Conservation (phyloP, 2,888 invertebrate species). For the Eupithecia subumbrata region DNA sequence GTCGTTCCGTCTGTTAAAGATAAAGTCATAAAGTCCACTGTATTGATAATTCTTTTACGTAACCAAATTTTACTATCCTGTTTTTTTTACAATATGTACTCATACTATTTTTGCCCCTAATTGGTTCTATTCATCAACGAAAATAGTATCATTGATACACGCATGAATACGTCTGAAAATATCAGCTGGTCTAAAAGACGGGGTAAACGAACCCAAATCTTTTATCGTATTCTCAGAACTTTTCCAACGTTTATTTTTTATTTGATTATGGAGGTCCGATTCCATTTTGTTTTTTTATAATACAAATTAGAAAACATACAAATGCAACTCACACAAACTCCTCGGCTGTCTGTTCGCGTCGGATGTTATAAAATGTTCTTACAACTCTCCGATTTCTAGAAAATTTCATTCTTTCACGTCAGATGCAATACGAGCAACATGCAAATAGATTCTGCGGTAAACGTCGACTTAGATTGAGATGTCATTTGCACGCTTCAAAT, state of each 20-base stretch:
- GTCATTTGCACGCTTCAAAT: conserved; percentile 33
- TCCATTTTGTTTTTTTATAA: neutral
- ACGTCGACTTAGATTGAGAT: conserved; percentile 36
- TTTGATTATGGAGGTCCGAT: neutral
- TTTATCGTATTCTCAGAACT: too few relatives aligned
- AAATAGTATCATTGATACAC: too few relatives aligned
- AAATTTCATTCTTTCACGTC: neutral
- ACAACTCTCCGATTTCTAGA: neutral
- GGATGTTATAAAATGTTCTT: neutral
- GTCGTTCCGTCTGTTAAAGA: neutral
- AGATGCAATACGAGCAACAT: neutral
- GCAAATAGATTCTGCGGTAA: conserved; percentile 16
- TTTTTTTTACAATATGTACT: neutral
- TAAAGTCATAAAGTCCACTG: neutral
- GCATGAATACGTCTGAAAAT: neutral
- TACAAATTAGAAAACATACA: neutral
- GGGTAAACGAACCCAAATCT: too few relatives aligned
- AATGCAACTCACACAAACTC: neutral
- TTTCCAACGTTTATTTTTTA: neutral
- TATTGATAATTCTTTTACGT: neutral
- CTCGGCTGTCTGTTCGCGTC: neutral
- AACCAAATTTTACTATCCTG: neutral
- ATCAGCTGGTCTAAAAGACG: neutral
- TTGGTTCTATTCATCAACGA: too few relatives aligned
- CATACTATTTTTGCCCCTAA: too few relatives aligned